phyloP scores from a whole-genome alignment of 1,140 invertebrate genomes.

The Bradynema listronoti region DNA sequence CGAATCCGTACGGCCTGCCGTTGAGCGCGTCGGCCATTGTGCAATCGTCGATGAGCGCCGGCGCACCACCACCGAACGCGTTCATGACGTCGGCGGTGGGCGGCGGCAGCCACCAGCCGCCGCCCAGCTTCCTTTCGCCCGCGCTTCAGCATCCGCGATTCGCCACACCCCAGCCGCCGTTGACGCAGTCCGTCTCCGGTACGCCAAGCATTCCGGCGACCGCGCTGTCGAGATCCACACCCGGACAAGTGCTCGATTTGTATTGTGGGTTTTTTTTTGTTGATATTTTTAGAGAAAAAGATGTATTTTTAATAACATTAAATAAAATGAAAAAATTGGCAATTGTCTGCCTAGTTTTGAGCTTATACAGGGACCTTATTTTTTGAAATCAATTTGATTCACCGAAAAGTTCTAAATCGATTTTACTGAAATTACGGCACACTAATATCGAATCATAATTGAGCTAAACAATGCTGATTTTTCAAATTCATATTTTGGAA shows the following conservation, averaged over 20 bases:
- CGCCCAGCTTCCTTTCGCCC: slow-evolving; percentile 20
- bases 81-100: not conserved
- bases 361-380: no score
- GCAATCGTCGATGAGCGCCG: not conserved
- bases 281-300: no score
- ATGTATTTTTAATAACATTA: no score
- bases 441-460: no score
- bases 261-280: slow-evolving; percentile 20
- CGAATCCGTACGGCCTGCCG: slow-evolving; percentile 14
- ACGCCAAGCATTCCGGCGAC: slow-evolving; percentile 1
- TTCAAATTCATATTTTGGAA: no score
- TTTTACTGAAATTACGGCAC: no score
- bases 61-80: not conserved
- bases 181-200: not conserved
- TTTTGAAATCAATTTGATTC: no score
- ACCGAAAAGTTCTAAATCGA: no score
- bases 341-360: no score
- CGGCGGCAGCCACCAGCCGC: slow-evolving; percentile 7
- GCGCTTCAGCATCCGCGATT: slow-evolving; percentile 18
- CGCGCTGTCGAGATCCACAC: slow-evolving; percentile 13
- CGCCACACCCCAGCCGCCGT: not conserved
- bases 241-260: slow-evolving; percentile 29
- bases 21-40: no score
- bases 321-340: no score
- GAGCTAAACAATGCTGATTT: no score